These are phyloP conservation scores for Lepidiolamprologus cunningtoni DNA, from an alignment of 2,113 vertebrate species.

Conservation along the genomic window DNA sequence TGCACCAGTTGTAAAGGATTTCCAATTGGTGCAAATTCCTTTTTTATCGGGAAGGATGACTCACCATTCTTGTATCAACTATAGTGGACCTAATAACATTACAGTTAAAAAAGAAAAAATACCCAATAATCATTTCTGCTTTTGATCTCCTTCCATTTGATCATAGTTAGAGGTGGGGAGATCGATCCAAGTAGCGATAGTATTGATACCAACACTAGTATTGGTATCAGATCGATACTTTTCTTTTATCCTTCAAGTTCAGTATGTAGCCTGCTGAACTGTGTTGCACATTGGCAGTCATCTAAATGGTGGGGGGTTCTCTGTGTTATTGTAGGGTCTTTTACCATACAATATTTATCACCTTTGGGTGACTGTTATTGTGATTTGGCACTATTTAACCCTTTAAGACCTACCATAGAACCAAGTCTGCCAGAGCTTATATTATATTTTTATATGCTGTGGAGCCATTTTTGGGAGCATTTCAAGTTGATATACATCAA, in stretches of 20 bases:
- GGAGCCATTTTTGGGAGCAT: too few relatives aligned
- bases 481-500: too few relatives aligned
- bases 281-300: background rate
- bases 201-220: background rate
- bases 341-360: background rate
- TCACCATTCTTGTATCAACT: background rate
- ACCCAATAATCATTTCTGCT: background rate
- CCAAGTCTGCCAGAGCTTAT: too few relatives aligned
- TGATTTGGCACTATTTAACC: background rate
- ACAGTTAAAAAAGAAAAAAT: background rate
- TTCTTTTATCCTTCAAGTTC: background rate
- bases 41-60: background rate
- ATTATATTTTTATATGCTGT: too few relatives aligned
- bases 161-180: background rate
- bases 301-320: background rate
- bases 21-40: background rate
- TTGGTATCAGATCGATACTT: background rate
- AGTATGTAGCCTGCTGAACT: background rate
- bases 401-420: too few relatives aligned
- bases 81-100: background rate
- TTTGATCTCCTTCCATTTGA: background rate
- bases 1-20: background rate
- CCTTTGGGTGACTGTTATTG: background rate
- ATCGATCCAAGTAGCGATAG: background rate
- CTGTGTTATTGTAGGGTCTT: background rate